phyloP scores from a whole-genome alignment of 1,140 invertebrate genomes.

The Scaptomyza montana region DNA sequence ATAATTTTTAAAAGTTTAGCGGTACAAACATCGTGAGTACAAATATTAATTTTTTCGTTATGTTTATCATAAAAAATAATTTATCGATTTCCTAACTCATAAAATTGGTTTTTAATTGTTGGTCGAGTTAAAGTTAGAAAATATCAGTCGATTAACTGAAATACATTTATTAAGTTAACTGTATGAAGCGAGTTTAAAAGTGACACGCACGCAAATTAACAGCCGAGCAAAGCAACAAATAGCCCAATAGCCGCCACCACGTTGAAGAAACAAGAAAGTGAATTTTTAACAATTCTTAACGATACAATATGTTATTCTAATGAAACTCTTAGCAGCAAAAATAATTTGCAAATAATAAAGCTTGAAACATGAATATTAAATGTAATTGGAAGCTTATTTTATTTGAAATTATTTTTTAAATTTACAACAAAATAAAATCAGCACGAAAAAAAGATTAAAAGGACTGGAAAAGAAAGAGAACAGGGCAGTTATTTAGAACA shows the following conservation, averaged over 20 bases:
- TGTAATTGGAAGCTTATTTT: slow-evolving; percentile 65
- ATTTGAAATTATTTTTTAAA: neutral
- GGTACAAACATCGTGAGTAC: slow-evolving; percentile 76
- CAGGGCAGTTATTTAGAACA: slow-evolving; percentile 19
- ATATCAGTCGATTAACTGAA: slow-evolving; percentile 18
- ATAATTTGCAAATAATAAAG: neutral
- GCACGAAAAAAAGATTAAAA: slow-evolving; percentile 23
- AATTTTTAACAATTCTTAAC: slow-evolving; percentile 30
- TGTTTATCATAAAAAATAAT: slow-evolving; percentile 56
- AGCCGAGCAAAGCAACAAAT: too few species aligned
- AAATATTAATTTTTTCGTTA: slow-evolving; percentile 56
- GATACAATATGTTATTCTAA: slow-evolving; percentile 33
- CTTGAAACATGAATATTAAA: slow-evolving; percentile 9
- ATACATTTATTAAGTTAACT: slow-evolving; percentile 50
- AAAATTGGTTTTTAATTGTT: slow-evolving; percentile 69
- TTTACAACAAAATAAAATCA: too few species aligned
- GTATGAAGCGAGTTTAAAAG: slow-evolving; percentile 59
- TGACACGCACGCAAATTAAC: neutral
- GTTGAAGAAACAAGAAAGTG: slow-evolving; percentile 21
- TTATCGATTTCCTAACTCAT: slow-evolving; percentile 51
- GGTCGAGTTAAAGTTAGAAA: slow-evolving; percentile 38
- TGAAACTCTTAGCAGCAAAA: slow-evolving; percentile 28
- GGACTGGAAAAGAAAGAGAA: slow-evolving; percentile 30
- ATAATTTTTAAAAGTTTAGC: slow-evolving; percentile 73
- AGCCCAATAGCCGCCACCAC: slow-evolving; percentile 6